Percentiles rank a stretch among this genome's conserved stretches.
phyloP scores from a whole-genome alignment of 1,140 invertebrate species.

The Aphidius gifuensis region DNA sequence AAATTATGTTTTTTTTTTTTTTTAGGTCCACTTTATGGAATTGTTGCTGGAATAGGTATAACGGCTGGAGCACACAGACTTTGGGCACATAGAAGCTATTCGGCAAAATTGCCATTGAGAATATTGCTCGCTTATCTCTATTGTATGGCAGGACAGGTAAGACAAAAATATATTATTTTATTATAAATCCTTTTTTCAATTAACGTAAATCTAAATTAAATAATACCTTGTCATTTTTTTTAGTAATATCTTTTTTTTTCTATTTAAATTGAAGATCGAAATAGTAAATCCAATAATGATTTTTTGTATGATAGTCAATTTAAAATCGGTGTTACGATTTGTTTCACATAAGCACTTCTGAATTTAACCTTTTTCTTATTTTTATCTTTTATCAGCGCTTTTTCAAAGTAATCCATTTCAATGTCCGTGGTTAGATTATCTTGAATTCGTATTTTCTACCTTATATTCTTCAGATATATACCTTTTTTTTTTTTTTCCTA shows the following conservation, averaged over 20 bases:
- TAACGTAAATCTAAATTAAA: no score
- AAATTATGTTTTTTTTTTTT: conserved; percentile 7
- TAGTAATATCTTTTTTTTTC: not conserved
- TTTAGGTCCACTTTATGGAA: conserved; percentile 32
- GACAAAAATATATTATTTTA: not conserved
- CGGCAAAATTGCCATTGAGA: conserved; percentile 70
- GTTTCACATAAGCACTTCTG: conserved; percentile 19
- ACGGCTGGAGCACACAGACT: conserved; percentile 82
- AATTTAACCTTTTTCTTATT: conserved; percentile 7
- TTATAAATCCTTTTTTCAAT: not conserved
- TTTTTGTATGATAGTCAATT: conserved; percentile 22
- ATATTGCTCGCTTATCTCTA: conserved; percentile 51
- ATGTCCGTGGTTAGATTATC: conserved; percentile 17
- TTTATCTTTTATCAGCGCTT: not conserved
- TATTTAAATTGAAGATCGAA: not conserved
- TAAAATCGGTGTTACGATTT: conserved; percentile 22
- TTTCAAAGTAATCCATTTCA: not conserved
- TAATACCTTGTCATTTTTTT: no score
- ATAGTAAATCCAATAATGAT: conserved; percentile 24
- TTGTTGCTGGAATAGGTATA: conserved; percentile 60
- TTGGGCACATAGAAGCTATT: conserved; percentile 81
- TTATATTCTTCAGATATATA: not conserved
- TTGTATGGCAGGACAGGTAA: conserved; percentile 46
- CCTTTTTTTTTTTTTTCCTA: no score
- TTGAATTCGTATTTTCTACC: conserved; percentile 10